Evolutionary conservation across 2,797 vertebrate genomes (phyloP).

Genomic region (Mastacembelus armatus): DNA sequence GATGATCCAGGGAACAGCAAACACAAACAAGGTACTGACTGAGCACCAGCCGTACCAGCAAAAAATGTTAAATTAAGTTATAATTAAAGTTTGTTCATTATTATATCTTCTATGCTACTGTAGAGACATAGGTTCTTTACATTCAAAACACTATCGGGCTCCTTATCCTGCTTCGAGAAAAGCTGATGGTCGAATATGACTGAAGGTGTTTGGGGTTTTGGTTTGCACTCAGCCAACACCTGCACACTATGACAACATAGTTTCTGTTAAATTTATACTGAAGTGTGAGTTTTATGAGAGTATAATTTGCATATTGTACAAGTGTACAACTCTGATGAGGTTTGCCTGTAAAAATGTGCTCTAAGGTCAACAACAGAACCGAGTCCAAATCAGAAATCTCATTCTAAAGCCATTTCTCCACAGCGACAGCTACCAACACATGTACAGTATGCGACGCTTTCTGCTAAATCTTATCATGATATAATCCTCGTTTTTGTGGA

Average conservation of each 20-base stretch:
- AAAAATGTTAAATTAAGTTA: conserved; percentile 34
- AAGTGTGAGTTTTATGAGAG: not conserved
- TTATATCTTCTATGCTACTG: conserved; percentile 54
- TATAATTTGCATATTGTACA: conserved; percentile 23
- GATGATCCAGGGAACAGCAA: conserved; percentile 29
- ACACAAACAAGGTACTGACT: conserved; percentile 20
- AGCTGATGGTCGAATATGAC: conserved; percentile 1
- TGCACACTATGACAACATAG: not conserved
- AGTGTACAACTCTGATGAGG: conserved; percentile 9
- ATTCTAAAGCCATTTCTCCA: not conserved
- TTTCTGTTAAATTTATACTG: conserved; percentile 5
- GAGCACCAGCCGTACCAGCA: conserved; percentile 46
- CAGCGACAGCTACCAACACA: not conserved
- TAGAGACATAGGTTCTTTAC: conserved; percentile 61
- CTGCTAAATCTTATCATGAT: conserved; percentile 42
- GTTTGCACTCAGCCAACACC: not conserved
- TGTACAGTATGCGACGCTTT: not conserved
- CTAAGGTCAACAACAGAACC: not conserved
- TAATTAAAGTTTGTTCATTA: conserved; percentile 39
- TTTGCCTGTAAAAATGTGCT: conserved; percentile 7
- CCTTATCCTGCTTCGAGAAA: conserved; percentile 25
- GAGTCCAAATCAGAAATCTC: conserved; percentile 8
- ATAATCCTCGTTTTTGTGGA: conserved; percentile 62
- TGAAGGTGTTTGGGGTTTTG: not conserved
- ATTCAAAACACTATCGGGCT: conserved; percentile 62